Evolutionary conservation across 92 coral and sea anemone species (phyloP).

Genomic region (Anthopleura xanthogrammica): DNA sequence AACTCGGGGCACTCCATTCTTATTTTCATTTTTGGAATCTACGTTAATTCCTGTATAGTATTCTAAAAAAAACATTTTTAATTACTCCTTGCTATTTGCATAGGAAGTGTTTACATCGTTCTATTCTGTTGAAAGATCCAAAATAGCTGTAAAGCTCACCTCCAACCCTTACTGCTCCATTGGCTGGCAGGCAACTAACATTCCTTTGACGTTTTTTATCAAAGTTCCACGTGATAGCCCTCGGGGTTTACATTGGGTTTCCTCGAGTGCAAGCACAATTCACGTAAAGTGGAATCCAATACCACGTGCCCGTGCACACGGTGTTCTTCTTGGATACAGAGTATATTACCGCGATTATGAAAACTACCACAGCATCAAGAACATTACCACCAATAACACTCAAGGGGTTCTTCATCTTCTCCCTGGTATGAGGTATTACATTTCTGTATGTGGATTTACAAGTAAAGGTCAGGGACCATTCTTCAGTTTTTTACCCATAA

Average conservation of each 20-base stretch:
- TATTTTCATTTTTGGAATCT: too few relatives aligned
- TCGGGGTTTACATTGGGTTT: neutral
- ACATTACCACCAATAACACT: neutral
- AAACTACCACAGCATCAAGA: neutral
- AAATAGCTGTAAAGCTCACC: too few relatives aligned
- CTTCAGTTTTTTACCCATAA: too few relatives aligned
- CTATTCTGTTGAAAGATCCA: too few relatives aligned
- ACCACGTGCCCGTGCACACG: neutral
- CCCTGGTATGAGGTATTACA: neutral
- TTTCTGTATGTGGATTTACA: neutral
- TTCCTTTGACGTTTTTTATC: neutral
- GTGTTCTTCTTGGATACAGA: neutral
- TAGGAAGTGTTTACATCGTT: too few relatives aligned
- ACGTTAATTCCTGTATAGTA: too few relatives aligned
- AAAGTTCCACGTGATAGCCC: neutral
- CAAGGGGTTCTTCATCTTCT: conserved; percentile 3
- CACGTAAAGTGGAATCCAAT: neutral
- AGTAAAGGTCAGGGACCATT: neutral
- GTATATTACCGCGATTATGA: neutral
- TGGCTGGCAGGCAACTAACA: too few relatives aligned
- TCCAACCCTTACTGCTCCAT: too few relatives aligned
- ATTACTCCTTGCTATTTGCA: too few relatives aligned
- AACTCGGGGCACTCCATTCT: too few relatives aligned
- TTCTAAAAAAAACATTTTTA: too few relatives aligned
- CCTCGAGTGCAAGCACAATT: neutral